Base-by-base conservation (phyloP, 2,113 vertebrate species). In the Tamias sibiricus region DNA sequence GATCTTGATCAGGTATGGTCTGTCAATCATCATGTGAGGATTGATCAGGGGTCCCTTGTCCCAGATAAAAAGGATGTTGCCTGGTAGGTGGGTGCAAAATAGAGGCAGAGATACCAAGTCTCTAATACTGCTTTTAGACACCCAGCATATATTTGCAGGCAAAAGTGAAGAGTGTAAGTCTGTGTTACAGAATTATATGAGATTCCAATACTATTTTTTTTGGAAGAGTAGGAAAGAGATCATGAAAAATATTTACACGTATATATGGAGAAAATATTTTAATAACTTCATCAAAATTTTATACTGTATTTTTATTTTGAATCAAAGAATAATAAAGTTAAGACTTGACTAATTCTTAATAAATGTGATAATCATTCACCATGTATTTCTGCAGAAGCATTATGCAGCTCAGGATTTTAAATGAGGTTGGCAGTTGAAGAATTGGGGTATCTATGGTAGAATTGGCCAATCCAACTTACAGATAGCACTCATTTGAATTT, bases 271-370 rank as follows among this genome's bases (percentile, higher is more conserved):
- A 92, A 90, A 77, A 96, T 20, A 95, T 93, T 66, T 96, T 59
- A 95, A 89, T 82, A 93, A 82, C 4, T 49, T 96, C 62, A 95
- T 77, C 72, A 96, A 91, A 91, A 82, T 66, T 87, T 57, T 54
- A 80, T 20, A 79, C 24, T 44, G 14, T 68, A 66, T 66, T 77
- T 77, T 68, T 44, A 30, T 47, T 66, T 68, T 10, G 26, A 82
- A 82, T 90, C 30, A 86, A 93, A 90, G 35, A 81, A 84, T 26
- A 87, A 52, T 40, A 95, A n/a, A n/a, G n/a, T n/a, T n/a, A 94
- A 66, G 20, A 8, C 26, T 83, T 44, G 81, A 90, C 12, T 62
- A 87, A 94, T 88, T 82, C n/a, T 90, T 76, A 91, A 54, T 59
- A 94, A 24, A 69, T 30, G 22, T 77, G 7, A 37, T 35, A 44